These are phyloP conservation scores for Actenoides hombroni DNA, from an alignment of 2,113 vertebrate genomes.

Conservation along the genomic window DNA sequence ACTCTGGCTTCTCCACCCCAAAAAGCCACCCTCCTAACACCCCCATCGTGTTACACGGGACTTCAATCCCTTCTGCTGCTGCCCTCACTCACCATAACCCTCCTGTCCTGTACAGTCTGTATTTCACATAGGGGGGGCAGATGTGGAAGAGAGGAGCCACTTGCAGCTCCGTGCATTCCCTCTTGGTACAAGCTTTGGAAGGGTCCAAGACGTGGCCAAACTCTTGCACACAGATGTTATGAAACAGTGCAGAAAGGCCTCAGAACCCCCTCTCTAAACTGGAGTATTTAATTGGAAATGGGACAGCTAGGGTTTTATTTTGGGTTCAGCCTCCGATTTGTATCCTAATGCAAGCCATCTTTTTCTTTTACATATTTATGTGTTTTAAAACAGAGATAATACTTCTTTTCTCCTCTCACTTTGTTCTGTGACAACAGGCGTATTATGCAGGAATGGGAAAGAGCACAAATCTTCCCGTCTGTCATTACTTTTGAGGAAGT, in stretches of 20 bases:
- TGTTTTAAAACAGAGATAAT: neutral
- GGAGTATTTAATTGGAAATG: neutral
- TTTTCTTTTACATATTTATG: neutral
- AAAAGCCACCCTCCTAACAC: neutral
- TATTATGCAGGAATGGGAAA: neutral
- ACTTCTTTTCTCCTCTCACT: neutral
- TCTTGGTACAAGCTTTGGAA: neutral
- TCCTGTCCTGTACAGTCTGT: neutral
- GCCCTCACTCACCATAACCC: neutral
- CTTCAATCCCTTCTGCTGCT: neutral
- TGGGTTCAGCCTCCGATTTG: neutral
- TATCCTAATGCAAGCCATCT: neutral
- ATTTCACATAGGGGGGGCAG: neutral
- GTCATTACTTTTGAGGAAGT: constrained; percentile 8
- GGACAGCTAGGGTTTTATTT: neutral
- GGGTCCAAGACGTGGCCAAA: neutral
- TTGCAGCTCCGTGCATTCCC: neutral
- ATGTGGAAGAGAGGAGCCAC: neutral
- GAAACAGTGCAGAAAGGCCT: neutral
- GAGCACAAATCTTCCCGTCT: neutral
- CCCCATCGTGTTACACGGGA: neutral
- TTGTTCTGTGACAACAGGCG: neutral
- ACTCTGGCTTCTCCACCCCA: neutral
- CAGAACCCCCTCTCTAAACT: neutral
- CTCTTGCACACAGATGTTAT: neutral